Evolutionary conservation across 2,797 vertebrate genomes (phyloP).

Genomic region (Sparidentex hasta): DNA sequence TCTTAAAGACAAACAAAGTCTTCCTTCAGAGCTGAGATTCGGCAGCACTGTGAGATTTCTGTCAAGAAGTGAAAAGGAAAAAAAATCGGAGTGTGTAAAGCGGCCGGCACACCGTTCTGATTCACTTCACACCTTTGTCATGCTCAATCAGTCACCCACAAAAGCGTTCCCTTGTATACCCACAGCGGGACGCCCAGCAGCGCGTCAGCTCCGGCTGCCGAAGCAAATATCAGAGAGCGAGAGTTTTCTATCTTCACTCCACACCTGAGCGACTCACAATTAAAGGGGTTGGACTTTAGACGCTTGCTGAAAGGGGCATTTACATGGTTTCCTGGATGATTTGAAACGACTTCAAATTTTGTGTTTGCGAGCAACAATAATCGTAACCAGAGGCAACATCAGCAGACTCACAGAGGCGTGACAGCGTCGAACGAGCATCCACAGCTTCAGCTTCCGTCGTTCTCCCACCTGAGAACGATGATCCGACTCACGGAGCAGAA

Average conservation of each 20-base stretch:
- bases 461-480: neutral
- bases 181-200: neutral
- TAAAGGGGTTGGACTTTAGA: neutral
- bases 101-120: neutral
- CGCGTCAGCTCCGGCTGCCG: conserved; percentile 5
- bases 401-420: neutral
- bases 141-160: conserved; percentile 15
- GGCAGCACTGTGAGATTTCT: neutral
- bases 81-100: neutral
- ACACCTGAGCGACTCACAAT: conserved; percentile 17
- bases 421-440: neutral
- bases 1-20: neutral
- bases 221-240: neutral
- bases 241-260: conserved; percentile 24
- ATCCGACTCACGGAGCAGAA: too few relatives aligned
- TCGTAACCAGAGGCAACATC: neutral
- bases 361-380: neutral
- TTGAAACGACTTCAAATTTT: neutral
- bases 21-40: neutral
- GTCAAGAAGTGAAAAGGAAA: neutral
- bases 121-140: conserved; percentile 14
- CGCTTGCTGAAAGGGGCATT: neutral
- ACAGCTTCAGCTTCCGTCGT: neutral
- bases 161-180: neutral
- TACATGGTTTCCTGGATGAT: neutral